These are phyloP conservation scores for Drosophila subpulchrella DNA, from an alignment of 1,140 invertebrate genomes.

Conservation along the genomic window DNA sequence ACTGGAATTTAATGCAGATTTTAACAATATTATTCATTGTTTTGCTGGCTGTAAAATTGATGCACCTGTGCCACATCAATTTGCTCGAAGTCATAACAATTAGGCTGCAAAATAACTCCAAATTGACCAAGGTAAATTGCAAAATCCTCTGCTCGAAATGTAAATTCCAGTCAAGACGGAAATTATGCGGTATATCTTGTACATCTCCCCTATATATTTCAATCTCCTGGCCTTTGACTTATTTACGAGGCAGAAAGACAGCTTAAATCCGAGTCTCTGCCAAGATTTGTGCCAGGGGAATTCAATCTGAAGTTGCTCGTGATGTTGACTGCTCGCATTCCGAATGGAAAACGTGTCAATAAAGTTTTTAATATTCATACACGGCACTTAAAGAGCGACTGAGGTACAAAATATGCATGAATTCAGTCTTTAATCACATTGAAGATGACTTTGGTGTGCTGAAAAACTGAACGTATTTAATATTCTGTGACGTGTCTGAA, in stretches of 20 bases:
- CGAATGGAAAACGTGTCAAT: slow-evolving; percentile 32
- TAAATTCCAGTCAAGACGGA: slow-evolving; percentile 13
- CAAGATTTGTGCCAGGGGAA: not conserved
- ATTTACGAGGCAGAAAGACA: slow-evolving; percentile 31
- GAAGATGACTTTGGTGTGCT: slow-evolving; percentile 10
- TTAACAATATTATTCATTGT: slow-evolving; percentile 19
- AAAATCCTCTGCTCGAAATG: not conserved
- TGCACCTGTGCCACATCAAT: slow-evolving; percentile 3
- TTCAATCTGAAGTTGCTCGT: slow-evolving; percentile 6
- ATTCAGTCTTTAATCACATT: slow-evolving; percentile 21
- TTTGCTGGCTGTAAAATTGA: slow-evolving; percentile 6
- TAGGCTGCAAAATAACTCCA: slow-evolving; percentile 9
- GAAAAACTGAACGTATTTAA: slow-evolving; percentile 10
- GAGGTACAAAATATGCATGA: slow-evolving; percentile 11
- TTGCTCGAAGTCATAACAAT: slow-evolving; percentile 15
- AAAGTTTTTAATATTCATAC: slow-evolving; percentile 23
- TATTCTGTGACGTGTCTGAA: slow-evolving; percentile 22
- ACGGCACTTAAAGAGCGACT: not conserved
- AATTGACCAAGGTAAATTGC: slow-evolving; percentile 14
- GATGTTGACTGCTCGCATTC: slow-evolving; percentile 4
- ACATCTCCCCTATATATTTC: not conserved
- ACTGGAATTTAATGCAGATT: slow-evolving; percentile 2
- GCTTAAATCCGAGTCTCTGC: slow-evolving; percentile 25
- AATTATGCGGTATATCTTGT: slow-evolving; percentile 24
- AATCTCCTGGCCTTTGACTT: slow-evolving; percentile 37